phyloP scores from a whole-genome alignment of 2,797 vertebrate species.

The Poecilia gillii region DNA sequence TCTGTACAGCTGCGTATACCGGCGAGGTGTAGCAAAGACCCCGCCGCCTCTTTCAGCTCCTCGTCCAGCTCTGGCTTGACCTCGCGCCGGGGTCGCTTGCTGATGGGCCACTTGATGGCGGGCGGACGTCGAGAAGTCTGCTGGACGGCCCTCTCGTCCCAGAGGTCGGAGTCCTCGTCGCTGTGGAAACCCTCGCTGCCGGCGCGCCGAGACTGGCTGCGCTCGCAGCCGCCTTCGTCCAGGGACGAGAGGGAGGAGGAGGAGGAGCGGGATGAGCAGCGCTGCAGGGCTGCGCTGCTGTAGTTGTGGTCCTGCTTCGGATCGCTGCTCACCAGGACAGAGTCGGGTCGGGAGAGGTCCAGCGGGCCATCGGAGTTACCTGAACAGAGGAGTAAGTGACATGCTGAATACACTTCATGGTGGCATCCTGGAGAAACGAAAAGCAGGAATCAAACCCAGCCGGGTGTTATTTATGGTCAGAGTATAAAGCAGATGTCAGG shows the following conservation, averaged over 20 bases:
- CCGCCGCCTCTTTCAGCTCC: constrained; percentile 97
- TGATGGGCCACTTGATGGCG: constrained; percentile 77
- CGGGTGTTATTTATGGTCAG: constrained; percentile 26
- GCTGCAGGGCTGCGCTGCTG: constrained; percentile 90
- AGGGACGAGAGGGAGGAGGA: constrained; percentile 89
- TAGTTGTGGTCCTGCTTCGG: constrained; percentile 98
- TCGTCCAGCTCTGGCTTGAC: constrained; percentile 92
- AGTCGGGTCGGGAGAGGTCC: constrained; percentile 83
- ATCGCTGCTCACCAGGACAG: constrained; percentile 86
- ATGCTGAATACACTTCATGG: not conserved
- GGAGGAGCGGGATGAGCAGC: constrained; percentile 88
- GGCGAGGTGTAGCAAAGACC: constrained; percentile 96
- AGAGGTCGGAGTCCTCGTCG: constrained; percentile 91
- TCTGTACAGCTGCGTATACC: constrained; percentile 93
- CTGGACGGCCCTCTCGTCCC: constrained; percentile 79
- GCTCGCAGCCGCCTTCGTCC: constrained; percentile 88
- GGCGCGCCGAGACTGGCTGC: constrained; percentile 84
- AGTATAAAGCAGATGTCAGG: constrained; percentile 56
- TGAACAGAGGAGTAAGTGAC: constrained; percentile 33
- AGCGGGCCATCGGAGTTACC: constrained; percentile 85
- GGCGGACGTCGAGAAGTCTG: constrained; percentile 64
- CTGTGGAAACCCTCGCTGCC: constrained; percentile 97
- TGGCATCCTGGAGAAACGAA: constrained; percentile 3
- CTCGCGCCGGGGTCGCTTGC: constrained; percentile 84
- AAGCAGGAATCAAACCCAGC: constrained; percentile 9